Evolutionary conservation across 92 coral and sea anemone genomes (phyloP).

Genomic region (Epizoanthus illoricatus): DNA sequence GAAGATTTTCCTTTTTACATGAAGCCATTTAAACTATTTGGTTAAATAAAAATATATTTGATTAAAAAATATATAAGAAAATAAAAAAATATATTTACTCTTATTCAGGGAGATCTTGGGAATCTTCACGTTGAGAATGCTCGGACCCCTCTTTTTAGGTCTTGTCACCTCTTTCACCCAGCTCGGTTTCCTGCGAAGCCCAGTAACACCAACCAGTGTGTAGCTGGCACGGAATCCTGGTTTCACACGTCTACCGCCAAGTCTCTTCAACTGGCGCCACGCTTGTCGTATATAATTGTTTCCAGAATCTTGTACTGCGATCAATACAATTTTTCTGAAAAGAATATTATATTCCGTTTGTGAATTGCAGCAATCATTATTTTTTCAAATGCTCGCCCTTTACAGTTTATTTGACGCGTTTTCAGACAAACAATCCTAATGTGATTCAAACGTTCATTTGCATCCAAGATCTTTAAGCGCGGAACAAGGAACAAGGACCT

Average conservation of each 20-base stretch:
- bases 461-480: too few species aligned
- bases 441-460: too few species aligned
- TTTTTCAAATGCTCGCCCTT: neutral
- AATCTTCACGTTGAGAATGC: slow-evolving; percentile 22
- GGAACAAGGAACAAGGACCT: too few species aligned
- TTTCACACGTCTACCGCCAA: slow-evolving; percentile 7
- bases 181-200: slow-evolving; percentile 8
- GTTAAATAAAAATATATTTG: neutral
- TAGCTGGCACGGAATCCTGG: slow-evolving; percentile 12
- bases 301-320: slow-evolving; percentile 32
- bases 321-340: slow-evolving; percentile 18
- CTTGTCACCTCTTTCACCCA: slow-evolving; percentile 33
- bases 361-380: neutral
- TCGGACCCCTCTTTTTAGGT: neutral
- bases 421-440: too few species aligned
- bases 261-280: neutral
- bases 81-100: neutral
- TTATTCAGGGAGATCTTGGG: slow-evolving; percentile 22
- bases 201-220: slow-evolving; percentile 11
- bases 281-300: neutral
- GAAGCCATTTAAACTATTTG: too few species aligned
- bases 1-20: too few species aligned
- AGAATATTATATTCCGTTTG: neutral
- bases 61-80: neutral
- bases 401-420: too few species aligned